These are phyloP conservation scores for Ichneumoninae sp. DNA, from an alignment of 2,888 invertebrate species.

Conservation along the genomic window DNA sequence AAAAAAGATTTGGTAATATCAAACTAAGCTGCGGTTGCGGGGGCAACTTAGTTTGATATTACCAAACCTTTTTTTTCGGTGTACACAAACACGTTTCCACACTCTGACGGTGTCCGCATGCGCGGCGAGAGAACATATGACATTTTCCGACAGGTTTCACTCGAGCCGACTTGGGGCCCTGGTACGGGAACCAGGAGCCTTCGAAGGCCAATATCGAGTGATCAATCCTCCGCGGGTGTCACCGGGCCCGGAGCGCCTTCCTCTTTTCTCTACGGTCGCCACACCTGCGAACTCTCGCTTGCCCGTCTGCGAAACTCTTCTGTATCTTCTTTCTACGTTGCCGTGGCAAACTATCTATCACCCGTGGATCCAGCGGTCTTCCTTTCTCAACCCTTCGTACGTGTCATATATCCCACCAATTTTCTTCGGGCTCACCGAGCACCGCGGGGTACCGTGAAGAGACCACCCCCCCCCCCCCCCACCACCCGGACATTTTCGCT, in stretches of 20 bases:
- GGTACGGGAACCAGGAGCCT: slow-evolving; percentile 11
- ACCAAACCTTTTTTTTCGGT: no score
- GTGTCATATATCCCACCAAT: slow-evolving; percentile 23
- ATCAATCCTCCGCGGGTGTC: slow-evolving; percentile 68
- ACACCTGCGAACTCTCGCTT: slow-evolving; percentile 66
- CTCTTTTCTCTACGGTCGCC: slow-evolving; percentile 39
- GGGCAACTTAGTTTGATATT: no score
- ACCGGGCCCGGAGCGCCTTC: slow-evolving; percentile 52
- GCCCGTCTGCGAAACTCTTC: not conserved
- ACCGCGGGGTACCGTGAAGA: slow-evolving; percentile 1
- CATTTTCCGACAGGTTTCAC: slow-evolving; percentile 53
- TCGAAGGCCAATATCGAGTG: slow-evolving; percentile 64
- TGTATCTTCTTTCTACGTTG: slow-evolving; percentile 41
- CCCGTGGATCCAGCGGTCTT: slow-evolving; percentile 43
- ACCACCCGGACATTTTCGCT: slow-evolving; percentile 5
- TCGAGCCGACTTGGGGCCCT: slow-evolving; percentile 13
- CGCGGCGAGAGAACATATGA: slow-evolving; percentile 48
- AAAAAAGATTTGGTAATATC: no score
- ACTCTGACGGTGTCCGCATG: slow-evolving; percentile 20
- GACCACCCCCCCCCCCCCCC: not conserved
- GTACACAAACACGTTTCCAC: slow-evolving; percentile 2
- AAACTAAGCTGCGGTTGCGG: no score
- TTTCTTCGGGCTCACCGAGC: slow-evolving; percentile 19
- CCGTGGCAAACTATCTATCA: slow-evolving; percentile 66
- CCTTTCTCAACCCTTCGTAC: slow-evolving; percentile 17